Base-by-base conservation (phyloP, 2,113 vertebrate genomes). In the Lamprotornis superbus region DNA sequence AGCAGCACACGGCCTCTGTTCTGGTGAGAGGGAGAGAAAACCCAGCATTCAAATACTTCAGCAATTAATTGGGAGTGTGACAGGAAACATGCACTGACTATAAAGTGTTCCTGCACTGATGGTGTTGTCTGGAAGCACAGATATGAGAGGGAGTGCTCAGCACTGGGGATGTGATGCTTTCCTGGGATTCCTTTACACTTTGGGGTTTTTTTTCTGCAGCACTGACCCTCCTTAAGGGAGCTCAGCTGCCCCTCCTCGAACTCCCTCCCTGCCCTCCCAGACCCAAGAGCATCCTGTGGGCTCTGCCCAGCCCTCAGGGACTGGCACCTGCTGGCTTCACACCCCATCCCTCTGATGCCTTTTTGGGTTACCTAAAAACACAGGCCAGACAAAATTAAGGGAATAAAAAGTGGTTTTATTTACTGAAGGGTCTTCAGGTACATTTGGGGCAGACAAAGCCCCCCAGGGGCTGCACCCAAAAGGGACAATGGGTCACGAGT, bases 31-130 rank as follows among this genome's bases (percentile, higher is more conserved):
- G 87, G 67, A 88, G 87, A 95, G 59, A 81, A 84, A 77, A 22
- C 1, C 9, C 49, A 61, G 67, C 56, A 55, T 71, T 78, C 30
- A 63, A 35, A 82, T 50, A 64, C 73, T 80, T 91, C 80, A 94
- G 95, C 79, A 70, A 74, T 91, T 94, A 94, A 94, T 76, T 90
- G 89, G 46, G n/a, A 47, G 83, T 50, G 87, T 75, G 88, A 69
- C 7, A 15, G 91, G 77, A 69, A 89, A 52, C 90, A 92, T 81
- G 90, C 52, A 5, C 78, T 60, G 92, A 71, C 82, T 90, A 83
- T 5, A 79, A 68, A 73, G 14, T 0, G 0, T 25, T 42, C n/a
- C 91, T 19, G 78, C 0, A 0, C 76, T 68, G 89, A 7, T 57
- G 8, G 0, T 6, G 68, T 3, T 4, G 44, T 52, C 70, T 94